These are phyloP conservation scores for Arnoldichthys spilopterus DNA, from an alignment of 2,797 vertebrate genomes.

Conservation along the genomic window DNA sequence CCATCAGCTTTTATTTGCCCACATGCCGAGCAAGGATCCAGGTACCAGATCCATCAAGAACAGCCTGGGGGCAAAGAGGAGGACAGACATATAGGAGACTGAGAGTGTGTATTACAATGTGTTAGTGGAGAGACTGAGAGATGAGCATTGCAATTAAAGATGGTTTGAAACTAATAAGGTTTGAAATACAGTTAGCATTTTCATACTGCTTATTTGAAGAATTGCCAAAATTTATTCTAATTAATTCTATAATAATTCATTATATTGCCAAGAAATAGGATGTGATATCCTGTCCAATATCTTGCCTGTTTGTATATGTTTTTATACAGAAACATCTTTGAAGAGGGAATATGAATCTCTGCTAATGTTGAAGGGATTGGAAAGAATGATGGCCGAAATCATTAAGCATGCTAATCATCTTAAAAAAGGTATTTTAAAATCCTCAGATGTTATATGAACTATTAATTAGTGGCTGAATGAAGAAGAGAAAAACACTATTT, in stretches of 20 bases:
- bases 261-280: too few relatives aligned
- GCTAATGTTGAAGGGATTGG: constrained; percentile 56
- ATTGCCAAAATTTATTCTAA: too few relatives aligned
- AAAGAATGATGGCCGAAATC: constrained; percentile 60
- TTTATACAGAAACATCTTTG: constrained; percentile 34
- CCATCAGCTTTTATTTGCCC: constrained; percentile 25
- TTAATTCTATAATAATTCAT: too few relatives aligned
- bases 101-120: constrained; percentile 22
- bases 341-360: constrained; percentile 50
- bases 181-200: constrained; percentile 19
- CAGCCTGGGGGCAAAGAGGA: neutral
- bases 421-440: constrained; percentile 66
- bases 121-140: constrained; percentile 54
- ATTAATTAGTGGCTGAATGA: too few relatives aligned
- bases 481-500: too few relatives aligned
- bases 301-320: neutral
- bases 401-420: constrained; percentile 50
- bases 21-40: constrained; percentile 41
- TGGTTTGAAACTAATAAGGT: constrained; percentile 40
- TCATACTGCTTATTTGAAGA: constrained; percentile 11
- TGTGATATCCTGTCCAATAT: too few relatives aligned
- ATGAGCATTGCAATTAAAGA: constrained; percentile 45
- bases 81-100: neutral
- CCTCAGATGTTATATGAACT: too few relatives aligned
- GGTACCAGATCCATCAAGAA: constrained; percentile 57